Evolutionary conservation across 2,797 vertebrate genomes (phyloP).

Genomic region (Bufotes viridis): DNA sequence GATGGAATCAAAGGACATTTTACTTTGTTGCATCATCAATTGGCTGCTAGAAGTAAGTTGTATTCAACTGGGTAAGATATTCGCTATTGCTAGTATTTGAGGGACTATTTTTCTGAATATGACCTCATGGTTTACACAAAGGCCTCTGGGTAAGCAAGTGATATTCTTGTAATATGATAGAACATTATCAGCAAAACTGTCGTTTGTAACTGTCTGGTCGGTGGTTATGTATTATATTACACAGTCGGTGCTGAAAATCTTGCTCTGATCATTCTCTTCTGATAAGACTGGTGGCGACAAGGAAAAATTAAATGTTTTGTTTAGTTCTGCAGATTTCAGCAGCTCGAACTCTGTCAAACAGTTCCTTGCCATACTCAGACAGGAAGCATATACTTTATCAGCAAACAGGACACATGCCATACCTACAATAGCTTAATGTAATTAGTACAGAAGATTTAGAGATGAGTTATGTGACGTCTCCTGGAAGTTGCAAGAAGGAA

Average conservation of each 20-base stretch:
- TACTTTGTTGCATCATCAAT: neutral
- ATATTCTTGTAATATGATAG: constrained; percentile 51
- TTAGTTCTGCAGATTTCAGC: constrained; percentile 32
- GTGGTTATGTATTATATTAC: constrained; percentile 57
- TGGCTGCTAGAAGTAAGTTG: neutral
- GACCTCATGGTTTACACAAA: constrained; percentile 36
- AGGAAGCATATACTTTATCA: neutral
- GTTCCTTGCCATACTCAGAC: neutral
- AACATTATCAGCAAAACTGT: constrained; percentile 53
- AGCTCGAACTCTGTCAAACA: neutral
- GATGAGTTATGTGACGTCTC: neutral
- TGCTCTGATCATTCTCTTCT: constrained; percentile 52
- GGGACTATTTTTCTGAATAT: constrained; percentile 24
- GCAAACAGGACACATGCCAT: neutral
- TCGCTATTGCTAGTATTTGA: neutral
- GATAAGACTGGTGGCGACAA: constrained; percentile 58
- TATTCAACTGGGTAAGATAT: neutral
- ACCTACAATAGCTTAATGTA: neutral
- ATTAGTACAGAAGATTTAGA: neutral
- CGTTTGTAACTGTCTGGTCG: constrained; percentile 57
- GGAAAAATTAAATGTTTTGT: constrained; percentile 48
- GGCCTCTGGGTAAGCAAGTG: constrained; percentile 39
- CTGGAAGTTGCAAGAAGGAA: neutral
- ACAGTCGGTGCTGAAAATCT: constrained; percentile 57
- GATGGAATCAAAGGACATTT: neutral